Conservation (phyloP, 37 sponge, comb jelly and placozoan genomes). For the Crambe crambe region DNA sequence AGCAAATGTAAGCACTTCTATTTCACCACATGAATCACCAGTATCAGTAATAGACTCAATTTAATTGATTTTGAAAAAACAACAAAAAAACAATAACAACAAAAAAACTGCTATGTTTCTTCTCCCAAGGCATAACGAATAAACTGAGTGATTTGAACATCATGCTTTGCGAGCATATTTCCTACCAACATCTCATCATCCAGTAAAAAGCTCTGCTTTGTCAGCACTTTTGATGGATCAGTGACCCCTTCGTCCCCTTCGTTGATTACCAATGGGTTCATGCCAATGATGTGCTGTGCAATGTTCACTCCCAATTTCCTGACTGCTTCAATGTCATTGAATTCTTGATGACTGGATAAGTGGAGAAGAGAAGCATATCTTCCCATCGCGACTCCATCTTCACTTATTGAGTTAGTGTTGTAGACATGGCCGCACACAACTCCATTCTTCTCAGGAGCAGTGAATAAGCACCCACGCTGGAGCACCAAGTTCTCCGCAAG, state of each 20-base stretch:
- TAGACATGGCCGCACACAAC: conserved; percentile 43
- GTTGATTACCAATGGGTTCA: conserved; percentile 33
- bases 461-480: conserved; percentile 48
- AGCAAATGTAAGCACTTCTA: conserved; percentile 18
- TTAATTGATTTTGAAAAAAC: too few species aligned
- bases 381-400: conserved; percentile 43
- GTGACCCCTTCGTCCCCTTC: not conserved
- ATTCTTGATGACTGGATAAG: conserved; percentile 18
- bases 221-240: conserved; percentile 17
- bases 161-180: conserved; percentile 40
- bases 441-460: conserved; percentile 31
- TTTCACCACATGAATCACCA: not conserved
- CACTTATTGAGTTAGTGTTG: conserved; percentile 15
- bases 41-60: not conserved
- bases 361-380: conserved; percentile 63
- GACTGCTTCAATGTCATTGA: not conserved
- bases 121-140: conserved; percentile 66
- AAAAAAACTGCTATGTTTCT: not conserved
- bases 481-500: conserved; percentile 62
- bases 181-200: conserved; percentile 55
- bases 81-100: too few species aligned
- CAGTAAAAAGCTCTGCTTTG: conserved; percentile 56
- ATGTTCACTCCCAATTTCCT: conserved; percentile 31
- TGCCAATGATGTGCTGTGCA: conserved; percentile 79
- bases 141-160: conserved; percentile 43